Evolutionary conservation across 35 echinoderm and acorn worm genomes (phyloP).

Genomic region (Holothuria glaberrima): DNA sequence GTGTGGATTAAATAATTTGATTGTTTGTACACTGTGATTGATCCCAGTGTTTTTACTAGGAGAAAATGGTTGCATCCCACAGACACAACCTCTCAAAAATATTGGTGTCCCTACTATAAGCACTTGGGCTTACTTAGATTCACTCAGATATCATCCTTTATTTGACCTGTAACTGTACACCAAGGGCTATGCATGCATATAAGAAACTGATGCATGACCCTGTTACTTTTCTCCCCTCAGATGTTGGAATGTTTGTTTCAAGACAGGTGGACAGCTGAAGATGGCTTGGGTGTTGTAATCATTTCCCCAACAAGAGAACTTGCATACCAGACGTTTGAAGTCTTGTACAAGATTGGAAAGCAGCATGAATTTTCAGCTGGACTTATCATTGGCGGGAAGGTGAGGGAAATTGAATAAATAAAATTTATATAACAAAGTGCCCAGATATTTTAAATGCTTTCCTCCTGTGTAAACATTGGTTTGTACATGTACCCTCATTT

Average conservation of each 20-base stretch:
- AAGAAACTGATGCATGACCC: background rate
- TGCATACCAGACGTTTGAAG: constrained; percentile 96
- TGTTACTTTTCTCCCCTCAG: constrained; percentile 50
- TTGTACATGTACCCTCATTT: too few species aligned
- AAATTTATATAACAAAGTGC: too few species aligned
- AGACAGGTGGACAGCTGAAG: constrained; percentile 69
- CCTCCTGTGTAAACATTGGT: too few species aligned
- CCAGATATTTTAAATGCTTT: too few species aligned
- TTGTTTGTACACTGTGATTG: too few species aligned
- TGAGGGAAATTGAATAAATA: background rate
- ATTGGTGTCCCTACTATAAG: too few species aligned
- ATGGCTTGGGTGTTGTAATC: constrained; percentile 87
- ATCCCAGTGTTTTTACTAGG: too few species aligned
- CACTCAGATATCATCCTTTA: background rate
- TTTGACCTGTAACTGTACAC: too few species aligned
- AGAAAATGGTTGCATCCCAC: too few species aligned
- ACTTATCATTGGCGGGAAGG: constrained; percentile 95
- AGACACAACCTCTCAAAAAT: too few species aligned
- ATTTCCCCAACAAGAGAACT: constrained; percentile 95
- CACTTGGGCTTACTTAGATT: too few species aligned
- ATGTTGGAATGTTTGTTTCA: constrained; percentile 88
- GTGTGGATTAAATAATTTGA: too few species aligned
- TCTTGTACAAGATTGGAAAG: constrained; percentile 87
- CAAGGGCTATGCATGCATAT: background rate
- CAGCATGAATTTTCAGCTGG: constrained; percentile 96